Evolutionary conservation across 2,888 invertebrate species (phyloP).

Genomic region (Drosophila falleni): DNA sequence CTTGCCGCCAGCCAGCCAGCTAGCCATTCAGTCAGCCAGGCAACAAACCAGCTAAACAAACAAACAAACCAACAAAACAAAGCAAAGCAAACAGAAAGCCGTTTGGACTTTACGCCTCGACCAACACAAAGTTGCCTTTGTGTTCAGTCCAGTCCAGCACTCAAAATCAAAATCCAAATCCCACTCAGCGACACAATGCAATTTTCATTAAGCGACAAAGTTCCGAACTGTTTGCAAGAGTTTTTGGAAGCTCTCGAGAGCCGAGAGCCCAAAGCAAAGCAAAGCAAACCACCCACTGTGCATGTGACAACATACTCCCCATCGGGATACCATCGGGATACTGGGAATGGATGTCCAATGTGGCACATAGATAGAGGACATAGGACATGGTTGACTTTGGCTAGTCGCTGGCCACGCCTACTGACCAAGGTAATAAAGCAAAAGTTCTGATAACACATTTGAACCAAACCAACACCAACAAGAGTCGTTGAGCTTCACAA

Average conservation of each 20-base stretch:
- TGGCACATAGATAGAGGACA: slow-evolving; percentile 1
- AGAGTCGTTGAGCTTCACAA: slow-evolving; percentile 20
- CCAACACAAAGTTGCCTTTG: slow-evolving; percentile 34
- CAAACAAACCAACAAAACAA: slow-evolving; percentile 6
- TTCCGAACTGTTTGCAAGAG: slow-evolving; percentile 42
- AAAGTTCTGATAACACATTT: slow-evolving; percentile 65
- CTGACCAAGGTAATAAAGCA: slow-evolving; percentile 70
- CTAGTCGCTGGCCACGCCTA: slow-evolving; percentile 38
- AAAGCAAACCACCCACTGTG: too few relatives aligned
- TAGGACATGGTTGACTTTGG: neutral
- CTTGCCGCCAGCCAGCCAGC: slow-evolving; percentile 55
- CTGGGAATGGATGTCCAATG: neutral
- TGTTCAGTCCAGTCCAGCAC: slow-evolving; percentile 16
- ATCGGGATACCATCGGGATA: neutral
- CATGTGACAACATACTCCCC: neutral
- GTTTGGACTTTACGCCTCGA: slow-evolving; percentile 41
- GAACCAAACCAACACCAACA: neutral
- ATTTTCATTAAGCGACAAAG: slow-evolving; percentile 77
- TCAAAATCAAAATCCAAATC: slow-evolving; percentile 26
- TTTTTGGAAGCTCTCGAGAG: slow-evolving; percentile 6
- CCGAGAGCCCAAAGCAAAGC: too few relatives aligned
- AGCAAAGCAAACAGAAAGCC: slow-evolving; percentile 45
- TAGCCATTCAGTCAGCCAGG: slow-evolving; percentile 31
- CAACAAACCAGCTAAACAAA: slow-evolving; percentile 48
- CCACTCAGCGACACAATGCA: slow-evolving; percentile 63